Percentiles rank a stretch among this genome's conserved stretches.
Evolutionary conservation across 2,888 invertebrate genomes (phyloP).

Genomic region (Pristionchus exspectatus): DNA sequence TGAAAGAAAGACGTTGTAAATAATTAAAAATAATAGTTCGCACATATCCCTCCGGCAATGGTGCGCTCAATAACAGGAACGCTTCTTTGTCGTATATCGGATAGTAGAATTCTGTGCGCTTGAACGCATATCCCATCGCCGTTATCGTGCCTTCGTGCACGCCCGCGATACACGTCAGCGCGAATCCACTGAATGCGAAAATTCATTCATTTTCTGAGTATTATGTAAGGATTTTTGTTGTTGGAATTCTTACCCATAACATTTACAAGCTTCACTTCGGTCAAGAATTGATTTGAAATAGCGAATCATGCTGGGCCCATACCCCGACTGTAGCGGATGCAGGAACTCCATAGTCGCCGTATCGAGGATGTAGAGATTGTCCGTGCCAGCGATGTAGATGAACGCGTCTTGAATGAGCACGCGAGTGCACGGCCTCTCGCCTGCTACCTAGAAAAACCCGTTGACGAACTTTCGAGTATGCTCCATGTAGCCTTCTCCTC

Average conservation of each 20-base stretch:
- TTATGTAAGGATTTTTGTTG: background rate
- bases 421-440: too few species aligned
- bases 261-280: too few species aligned
- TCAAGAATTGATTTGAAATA: too few species aligned
- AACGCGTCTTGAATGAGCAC: background rate
- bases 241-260: background rate
- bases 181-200: background rate
- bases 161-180: background rate
- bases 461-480: too few species aligned
- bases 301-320: too few species aligned
- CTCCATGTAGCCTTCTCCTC: too few species aligned
- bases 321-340: background rate
- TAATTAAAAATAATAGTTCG: background rate
- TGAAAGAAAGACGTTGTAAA: too few species aligned
- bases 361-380: background rate
- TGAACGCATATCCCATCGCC: background rate
- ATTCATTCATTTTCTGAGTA: too few species aligned
- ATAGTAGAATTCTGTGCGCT: background rate
- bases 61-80: background rate
- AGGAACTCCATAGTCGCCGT: background rate
- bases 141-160: background rate
- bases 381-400: background rate
- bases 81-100: background rate
- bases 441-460: too few species aligned
- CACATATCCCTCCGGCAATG: constrained; percentile 4